Conservation (phyloP, 2,888 invertebrate species). For the Oscheius myriophilus region DNA sequence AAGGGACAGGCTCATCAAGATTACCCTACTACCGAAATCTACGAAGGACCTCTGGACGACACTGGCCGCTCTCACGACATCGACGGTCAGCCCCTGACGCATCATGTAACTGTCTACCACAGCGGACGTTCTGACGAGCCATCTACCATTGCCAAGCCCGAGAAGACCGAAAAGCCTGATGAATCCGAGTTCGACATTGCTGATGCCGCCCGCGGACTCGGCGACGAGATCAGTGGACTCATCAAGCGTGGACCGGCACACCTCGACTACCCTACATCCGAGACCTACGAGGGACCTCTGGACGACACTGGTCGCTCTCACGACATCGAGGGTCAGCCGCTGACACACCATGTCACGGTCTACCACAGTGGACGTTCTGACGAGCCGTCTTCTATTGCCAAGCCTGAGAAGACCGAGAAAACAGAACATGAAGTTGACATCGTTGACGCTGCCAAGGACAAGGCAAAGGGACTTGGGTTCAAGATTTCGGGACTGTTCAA, state of each 20-base stretch:
- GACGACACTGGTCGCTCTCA: constrained; percentile 23
- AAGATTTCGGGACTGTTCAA: constrained; percentile 53
- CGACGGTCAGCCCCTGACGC: too few species aligned
- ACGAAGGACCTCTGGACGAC: too few species aligned
- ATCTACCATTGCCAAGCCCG: neutral
- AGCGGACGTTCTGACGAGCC: too few species aligned
- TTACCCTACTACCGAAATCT: too few species aligned
- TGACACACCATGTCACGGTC: constrained; percentile 39
- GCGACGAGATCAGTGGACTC: constrained; percentile 29
- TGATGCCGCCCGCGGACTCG: constrained; percentile 38
- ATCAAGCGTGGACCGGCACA: constrained; percentile 35
- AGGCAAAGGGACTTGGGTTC: constrained; percentile 29
- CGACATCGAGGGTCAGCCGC: constrained; percentile 37
- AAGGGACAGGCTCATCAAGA: too few species aligned
- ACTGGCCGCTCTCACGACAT: too few species aligned
- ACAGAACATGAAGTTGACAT: constrained; percentile 10
- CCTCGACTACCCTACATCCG: constrained; percentile 36
- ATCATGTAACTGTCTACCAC: too few species aligned
- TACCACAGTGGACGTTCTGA: constrained; percentile 41
- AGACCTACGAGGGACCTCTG: constrained; percentile 40
- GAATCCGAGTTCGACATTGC: constrained; percentile 14
- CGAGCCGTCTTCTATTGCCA: constrained; percentile 33
- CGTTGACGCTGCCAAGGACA: constrained; percentile 26
- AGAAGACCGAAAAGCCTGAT: neutral
- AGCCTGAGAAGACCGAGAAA: constrained; percentile 27